Conservation (phyloP, 2,888 invertebrate species). For the Fragum fragum region DNA sequence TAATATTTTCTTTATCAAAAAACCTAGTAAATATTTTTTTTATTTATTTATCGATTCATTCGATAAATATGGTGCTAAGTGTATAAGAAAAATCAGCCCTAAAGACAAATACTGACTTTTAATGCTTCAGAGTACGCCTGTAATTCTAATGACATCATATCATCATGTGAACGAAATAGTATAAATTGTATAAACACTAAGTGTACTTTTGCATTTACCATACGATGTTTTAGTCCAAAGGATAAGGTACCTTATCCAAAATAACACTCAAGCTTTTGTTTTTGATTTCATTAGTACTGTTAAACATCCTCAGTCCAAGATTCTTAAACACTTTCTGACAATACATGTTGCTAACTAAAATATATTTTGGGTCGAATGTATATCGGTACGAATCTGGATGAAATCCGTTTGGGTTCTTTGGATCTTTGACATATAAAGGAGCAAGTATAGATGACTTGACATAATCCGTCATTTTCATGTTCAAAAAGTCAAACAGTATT, state of each 20-base stretch:
- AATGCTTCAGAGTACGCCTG: too few species aligned
- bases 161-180: too few species aligned
- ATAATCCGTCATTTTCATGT: conserved; percentile 21
- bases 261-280: background rate
- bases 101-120: too few species aligned
- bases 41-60: too few species aligned
- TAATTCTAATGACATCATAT: too few species aligned
- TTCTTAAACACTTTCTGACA: background rate
- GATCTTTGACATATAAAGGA: too few species aligned
- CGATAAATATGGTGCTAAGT: too few species aligned
- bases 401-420: background rate
- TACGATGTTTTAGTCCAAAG: background rate
- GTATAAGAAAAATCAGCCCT: too few species aligned
- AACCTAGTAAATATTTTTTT: too few species aligned
- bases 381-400: conserved; percentile 19
- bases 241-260: background rate
- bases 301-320: conserved; percentile 8
- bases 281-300: background rate
- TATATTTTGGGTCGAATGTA: background rate
- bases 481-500: conserved; percentile 32
- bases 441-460: background rate
- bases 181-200: too few species aligned
- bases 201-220: too few species aligned
- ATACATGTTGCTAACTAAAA: background rate
- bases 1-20: too few species aligned